phyloP scores from a whole-genome alignment of 2,888 invertebrate genomes.

The Drosophila kanekoi region DNA sequence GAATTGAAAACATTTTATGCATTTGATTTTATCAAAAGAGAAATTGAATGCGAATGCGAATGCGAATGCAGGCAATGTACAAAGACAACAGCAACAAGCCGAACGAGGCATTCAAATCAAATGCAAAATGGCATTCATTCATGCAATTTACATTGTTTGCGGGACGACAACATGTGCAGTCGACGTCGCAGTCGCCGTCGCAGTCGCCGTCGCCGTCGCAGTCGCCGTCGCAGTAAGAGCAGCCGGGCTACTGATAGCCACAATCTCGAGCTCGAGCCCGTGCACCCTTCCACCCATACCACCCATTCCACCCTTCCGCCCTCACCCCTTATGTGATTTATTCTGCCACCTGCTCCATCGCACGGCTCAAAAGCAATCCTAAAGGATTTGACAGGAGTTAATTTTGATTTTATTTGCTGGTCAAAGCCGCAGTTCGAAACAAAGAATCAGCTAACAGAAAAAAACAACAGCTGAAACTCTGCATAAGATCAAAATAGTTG shows the following conservation, averaged over 20 bases:
- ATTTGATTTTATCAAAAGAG: conserved; percentile 79
- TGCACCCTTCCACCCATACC: too few relatives aligned
- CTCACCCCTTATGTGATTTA: background rate
- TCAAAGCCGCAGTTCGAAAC: conserved; percentile 13
- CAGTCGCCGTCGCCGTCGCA: background rate
- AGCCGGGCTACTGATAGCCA: too few relatives aligned
- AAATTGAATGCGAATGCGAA: conserved; percentile 56
- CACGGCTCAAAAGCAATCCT: conserved; percentile 22
- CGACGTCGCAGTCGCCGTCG: background rate
- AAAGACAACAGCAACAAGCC: conserved; percentile 33
- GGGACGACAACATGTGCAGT: conserved; percentile 47
- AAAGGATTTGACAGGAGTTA: conserved; percentile 44
- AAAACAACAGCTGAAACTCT: conserved; percentile 2
- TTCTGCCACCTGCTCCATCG: conserved; percentile 26
- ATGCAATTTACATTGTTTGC: conserved; percentile 78
- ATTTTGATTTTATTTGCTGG: conserved; percentile 44
- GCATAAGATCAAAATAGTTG: background rate
- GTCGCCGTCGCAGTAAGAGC: background rate
- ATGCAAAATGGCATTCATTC: conserved; percentile 78
- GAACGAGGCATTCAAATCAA: conserved; percentile 57
- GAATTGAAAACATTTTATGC: conserved; percentile 79
- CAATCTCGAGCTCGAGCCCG: too few relatives aligned
- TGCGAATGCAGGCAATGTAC: conserved; percentile 51
- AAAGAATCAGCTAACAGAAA: conserved; percentile 15
- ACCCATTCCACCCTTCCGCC: background rate